Evolutionary conservation across 2,888 invertebrate species (phyloP), one percentile per base, ranked within the genome.

Genomic region (Folsomia manolachei): DNA sequence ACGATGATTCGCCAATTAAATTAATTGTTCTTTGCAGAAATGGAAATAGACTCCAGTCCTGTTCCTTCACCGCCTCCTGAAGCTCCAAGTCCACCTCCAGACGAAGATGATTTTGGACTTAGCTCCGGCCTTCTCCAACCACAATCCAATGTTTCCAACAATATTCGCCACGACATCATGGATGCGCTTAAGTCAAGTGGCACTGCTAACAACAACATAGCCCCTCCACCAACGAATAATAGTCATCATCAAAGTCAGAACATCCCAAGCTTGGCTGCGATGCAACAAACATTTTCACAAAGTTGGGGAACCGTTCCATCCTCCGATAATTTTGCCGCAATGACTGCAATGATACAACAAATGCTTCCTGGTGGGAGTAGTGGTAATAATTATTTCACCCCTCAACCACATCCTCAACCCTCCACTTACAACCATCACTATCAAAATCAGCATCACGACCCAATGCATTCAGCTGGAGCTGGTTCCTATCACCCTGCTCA

Each of bases 41-140:
- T 79, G 79, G 79, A 79, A 72, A 75, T 74, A 65, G 77, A 73
- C 2, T 71, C 72, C 11, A 80, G 79, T 74, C 77, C 78, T 24
- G 74, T 77, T 39, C 78, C 80, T n/a, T 78, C 77, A 18, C 79
- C 79, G 26, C 78, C 79, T 11, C 73, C 74, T 24, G 75, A 71
- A 27, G 78, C 77, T 14, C 78, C 79, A n/a, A 76, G 77, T 21
- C 77, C 77, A 9, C 75, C 75, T 51, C 69, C 75, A 18, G 74
- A 73, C 14, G 78, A 76, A 25, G 73, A 75, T 21, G 73, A 73
- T 23, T 75, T 73, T 51, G 71, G 73, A 24, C 62, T 72, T 53
- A 67, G 23, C n/a, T n/a, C n/a, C n/a, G n/a, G n/a, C n/a, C n/a
- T n/a, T n/a, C n/a, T n/a, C 7, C 52, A 51, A 66, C 39, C 23